Conservation (phyloP, 1,140 invertebrate genomes). For the Drusus annulatus region DNA sequence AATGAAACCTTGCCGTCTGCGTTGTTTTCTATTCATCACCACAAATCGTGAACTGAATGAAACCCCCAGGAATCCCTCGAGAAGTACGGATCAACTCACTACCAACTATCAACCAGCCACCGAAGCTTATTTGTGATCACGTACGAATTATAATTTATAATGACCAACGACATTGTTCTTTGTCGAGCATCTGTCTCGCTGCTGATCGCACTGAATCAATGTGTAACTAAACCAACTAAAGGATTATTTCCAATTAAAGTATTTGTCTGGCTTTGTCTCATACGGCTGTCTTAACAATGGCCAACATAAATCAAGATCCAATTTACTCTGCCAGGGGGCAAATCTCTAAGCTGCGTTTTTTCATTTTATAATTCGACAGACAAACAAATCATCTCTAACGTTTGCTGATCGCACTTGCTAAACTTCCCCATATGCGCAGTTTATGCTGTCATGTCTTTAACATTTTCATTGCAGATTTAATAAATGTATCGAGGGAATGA, state of each 20-base stretch:
- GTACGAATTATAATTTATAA: constrained; percentile 31
- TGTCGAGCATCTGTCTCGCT: constrained; percentile 13
- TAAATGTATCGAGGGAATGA: not conserved
- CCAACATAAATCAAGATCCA: constrained; percentile 29
- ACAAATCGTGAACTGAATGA: too few species aligned
- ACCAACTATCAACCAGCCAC: not conserved
- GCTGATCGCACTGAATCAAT: constrained; percentile 32
- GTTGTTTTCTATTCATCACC: too few species aligned
- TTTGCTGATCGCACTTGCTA: too few species aligned
- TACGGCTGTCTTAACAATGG: constrained; percentile 27
- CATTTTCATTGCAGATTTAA: not conserved
- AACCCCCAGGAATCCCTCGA: too few species aligned
- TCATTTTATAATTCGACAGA: constrained; percentile 13
- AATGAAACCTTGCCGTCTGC: too few species aligned
- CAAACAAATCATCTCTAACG: not conserved
- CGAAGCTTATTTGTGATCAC: constrained; percentile 11
- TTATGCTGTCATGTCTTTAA: not conserved
- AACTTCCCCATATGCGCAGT: not conserved
- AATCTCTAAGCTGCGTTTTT: constrained; percentile 23
- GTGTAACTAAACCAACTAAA: constrained; percentile 25
- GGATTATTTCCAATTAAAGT: constrained; percentile 39
- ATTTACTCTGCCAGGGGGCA: constrained; percentile 22
- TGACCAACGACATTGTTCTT: constrained; percentile 23
- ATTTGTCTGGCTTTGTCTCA: constrained; percentile 34
- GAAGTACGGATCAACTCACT: too few species aligned